Conservation (phyloP, 2,888 invertebrate species). For the Thelaira solivaga region DNA sequence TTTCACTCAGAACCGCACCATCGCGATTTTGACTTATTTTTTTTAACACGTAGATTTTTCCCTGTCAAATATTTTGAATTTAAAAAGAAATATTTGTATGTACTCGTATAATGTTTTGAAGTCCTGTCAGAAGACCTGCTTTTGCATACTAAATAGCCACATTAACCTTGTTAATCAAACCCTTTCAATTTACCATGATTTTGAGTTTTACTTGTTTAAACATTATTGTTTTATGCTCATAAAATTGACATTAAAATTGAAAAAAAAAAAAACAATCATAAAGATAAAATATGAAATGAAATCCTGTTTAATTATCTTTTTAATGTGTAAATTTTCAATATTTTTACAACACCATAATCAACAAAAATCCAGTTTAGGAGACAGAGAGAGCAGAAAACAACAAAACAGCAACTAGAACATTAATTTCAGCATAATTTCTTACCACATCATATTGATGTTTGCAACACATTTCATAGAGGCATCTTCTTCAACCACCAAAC, state of each 20-base stretch:
- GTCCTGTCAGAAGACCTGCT: too few relatives aligned
- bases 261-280: slow-evolving; percentile 22
- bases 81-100: too few relatives aligned
- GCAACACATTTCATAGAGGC: slow-evolving; percentile 29
- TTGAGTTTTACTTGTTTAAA: too few relatives aligned
- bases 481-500: not conserved
- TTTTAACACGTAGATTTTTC: too few relatives aligned
- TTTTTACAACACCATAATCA: slow-evolving; percentile 54
- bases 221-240: too few relatives aligned
- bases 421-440: slow-evolving; percentile 49
- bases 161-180: too few relatives aligned
- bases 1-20: too few relatives aligned
- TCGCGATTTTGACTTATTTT: too few relatives aligned
- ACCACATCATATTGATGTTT: slow-evolving; percentile 43
- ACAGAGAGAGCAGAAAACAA: not conserved
- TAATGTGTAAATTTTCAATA: slow-evolving; percentile 60
- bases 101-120: too few relatives aligned
- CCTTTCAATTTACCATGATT: too few relatives aligned
- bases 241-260: slow-evolving; percentile 10
- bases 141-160: too few relatives aligned
- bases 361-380: slow-evolving; percentile 52
- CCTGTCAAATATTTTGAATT: too few relatives aligned
- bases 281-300: slow-evolving; percentile 20
- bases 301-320: slow-evolving; percentile 58
- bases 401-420: slow-evolving; percentile 25